A percentile compares a stretch with the other conserved stretches of the same genome.
Conservation (phyloP, 2,888 invertebrate species). For the Lissonota sp. region DNA sequence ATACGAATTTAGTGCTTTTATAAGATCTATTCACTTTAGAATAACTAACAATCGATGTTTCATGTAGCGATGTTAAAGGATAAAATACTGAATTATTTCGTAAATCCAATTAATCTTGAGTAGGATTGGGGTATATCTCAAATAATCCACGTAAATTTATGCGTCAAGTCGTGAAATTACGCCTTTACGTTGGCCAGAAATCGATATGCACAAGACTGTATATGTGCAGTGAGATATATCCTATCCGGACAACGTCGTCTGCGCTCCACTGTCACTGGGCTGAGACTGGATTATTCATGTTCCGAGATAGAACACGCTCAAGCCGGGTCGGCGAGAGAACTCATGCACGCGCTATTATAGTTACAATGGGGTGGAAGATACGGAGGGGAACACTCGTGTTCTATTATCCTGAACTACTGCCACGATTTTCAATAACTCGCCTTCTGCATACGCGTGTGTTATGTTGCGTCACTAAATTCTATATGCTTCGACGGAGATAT, state of each 20-base stretch:
- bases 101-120: no score
- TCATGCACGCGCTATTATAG: constrained; percentile 14
- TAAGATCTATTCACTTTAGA: no score
- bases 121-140: no score
- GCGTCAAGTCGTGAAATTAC: no score
- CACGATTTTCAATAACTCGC: constrained; percentile 48
- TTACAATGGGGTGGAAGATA: constrained; percentile 44
- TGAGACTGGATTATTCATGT: constrained; percentile 60
- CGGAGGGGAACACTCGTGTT: constrained; percentile 28
- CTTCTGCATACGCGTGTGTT: neutral
- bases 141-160: no score
- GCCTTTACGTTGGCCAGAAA: no score
- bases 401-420: constrained; percentile 53
- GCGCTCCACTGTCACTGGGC: constrained; percentile 39
- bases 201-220: neutral
- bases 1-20: no score
- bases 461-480: constrained; percentile 19
- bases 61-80: no score
- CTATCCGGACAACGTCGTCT: constrained; percentile 16
- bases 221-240: constrained; percentile 23
- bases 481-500: neutral
- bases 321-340: constrained; percentile 11
- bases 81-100: no score
- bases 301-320: constrained; percentile 27
- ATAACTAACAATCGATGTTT: no score